Evolutionary conservation across 2,888 invertebrate species (phyloP).

Genomic region (Caenorhabditis doughertyi): DNA sequence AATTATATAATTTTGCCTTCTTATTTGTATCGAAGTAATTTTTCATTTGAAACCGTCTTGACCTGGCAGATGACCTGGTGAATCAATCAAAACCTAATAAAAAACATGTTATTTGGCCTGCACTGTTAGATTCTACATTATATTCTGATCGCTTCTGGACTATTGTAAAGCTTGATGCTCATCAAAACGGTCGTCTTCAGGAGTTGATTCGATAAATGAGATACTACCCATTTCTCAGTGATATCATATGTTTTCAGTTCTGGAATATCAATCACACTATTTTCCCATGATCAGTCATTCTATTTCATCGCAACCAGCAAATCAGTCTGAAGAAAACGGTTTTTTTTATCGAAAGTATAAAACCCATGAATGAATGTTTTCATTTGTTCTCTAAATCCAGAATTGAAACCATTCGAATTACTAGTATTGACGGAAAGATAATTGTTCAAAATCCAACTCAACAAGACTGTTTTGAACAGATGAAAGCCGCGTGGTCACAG

Average conservation of each 20-base stretch:
- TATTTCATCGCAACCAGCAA: constrained; percentile 31
- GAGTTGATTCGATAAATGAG: not conserved
- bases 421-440: constrained; percentile 23
- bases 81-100: no score
- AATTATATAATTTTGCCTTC: no score
- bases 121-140: no score
- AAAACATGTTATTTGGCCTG: no score
- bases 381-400: constrained; percentile 1
- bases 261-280: constrained; percentile 39
- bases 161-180: constrained; percentile 17
- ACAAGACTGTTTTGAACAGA: constrained; percentile 41
- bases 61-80: no score
- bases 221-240: not conserved
- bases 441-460: constrained; percentile 29
- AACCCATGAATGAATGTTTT: not conserved
- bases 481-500: constrained; percentile 33
- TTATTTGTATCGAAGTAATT: no score
- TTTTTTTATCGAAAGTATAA: not conserved
- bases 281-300: constrained; percentile 33
- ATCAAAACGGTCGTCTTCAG: constrained; percentile 6
- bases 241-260: constrained; percentile 12
- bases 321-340: constrained; percentile 7
- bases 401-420: constrained; percentile 8
- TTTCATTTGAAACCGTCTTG: no score
- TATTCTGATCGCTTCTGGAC: not conserved